Evolutionary conservation across 2,888 invertebrate species (phyloP), one percentile per base, ranked within the genome.

Genomic region (Suillia variegata): DNA sequence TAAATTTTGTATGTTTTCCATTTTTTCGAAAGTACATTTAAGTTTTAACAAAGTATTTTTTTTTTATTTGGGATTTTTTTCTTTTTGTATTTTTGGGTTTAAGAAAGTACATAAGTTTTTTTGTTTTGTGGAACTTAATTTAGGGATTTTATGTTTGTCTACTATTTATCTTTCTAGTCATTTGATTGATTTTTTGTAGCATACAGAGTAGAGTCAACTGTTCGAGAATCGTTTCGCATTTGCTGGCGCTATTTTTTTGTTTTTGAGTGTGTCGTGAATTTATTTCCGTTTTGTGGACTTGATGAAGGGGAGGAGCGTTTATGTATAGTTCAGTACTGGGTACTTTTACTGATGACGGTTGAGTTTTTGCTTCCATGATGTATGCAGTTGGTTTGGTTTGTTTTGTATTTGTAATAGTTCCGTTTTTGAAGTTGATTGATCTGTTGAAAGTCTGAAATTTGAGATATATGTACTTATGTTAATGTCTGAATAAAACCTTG

Each of bases 341-440:
- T 38, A n/a, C 38, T 38, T 13, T 38, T 38, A 13, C 62, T 63
- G 60, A 64, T 63, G 61, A 63, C 62, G 60, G 59, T 62, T 38
- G 38, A 13, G 54, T 63, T 63, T 63, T 58, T 47, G n/a, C n/a
- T n/a, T n/a, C n/a, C n/a, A n/a, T n/a, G n/a, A n/a, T n/a, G n/a
- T n/a, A n/a, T n/a, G n/a, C n/a, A n/a, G n/a, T 64, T 56, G 61
- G 50, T 62, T 56, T 64, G 54, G 63, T 68, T 56, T 59, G 26
- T 58, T 49, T 31, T 49, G 56, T 15, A 56, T 52, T 38, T 49
- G 54, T 17, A 13, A 13, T 13, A 38, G 10, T 38, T 49, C 26
- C 60, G 49, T 31, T 50, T 58, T 58, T 24, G 22, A 24, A 55
- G 59, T 69, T 71, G 73, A 73, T 71, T 71, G 71, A 74, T 74